Evolutionary conservation across 2,888 invertebrate species (phyloP), one percentile per base, ranked within the genome.

Genomic region (Apoderus coryli): DNA sequence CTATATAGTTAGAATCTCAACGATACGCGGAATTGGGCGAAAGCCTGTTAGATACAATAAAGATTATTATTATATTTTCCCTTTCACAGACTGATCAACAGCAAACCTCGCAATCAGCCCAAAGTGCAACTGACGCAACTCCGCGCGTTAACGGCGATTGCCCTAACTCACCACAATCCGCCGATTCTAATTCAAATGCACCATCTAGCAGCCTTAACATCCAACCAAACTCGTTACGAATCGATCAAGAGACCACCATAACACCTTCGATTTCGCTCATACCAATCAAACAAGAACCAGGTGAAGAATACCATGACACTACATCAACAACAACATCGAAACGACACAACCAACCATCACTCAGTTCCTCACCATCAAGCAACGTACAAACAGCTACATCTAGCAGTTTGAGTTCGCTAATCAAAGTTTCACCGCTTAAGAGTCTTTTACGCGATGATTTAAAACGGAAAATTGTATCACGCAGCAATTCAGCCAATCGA

Each of bases 251-350:
- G 44, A 66, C 66, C 25, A 63, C 64, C 45, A 82, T 84, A 51
- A 82, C 82, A 45, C 84, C 84, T 12, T 84, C 82, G 40, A 84
- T 85, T 47, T 82, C 82, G 22, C 63, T 85, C 31, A 84, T 85
- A 61, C 84, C 84, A 35, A 84, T 85, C 43, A 84, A 85, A 58
- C 80, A 79, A 47, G 67, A 66, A 44, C 65, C 64, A 31, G 60
- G 59, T 34, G 65, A 67, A 33, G 67, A 65, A 34, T 52, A 58
- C 29, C 49, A 57, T 29, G 61, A 59, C 32, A 63, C 62, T 7
- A 43, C 34, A 6, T 36, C 45, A 5, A 61, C 59, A 32, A 63
- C 62, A 7, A 43, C 34, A 6, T 36, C 45, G 6, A 58, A 56
- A 41, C 41, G 54, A 33, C 60, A 57, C 33, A 59, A 60, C 3